Evolutionary conservation across 2,888 invertebrate genomes (phyloP), one percentile per base, ranked within the genome.

Genomic region (Mesochorus sp.): DNA sequence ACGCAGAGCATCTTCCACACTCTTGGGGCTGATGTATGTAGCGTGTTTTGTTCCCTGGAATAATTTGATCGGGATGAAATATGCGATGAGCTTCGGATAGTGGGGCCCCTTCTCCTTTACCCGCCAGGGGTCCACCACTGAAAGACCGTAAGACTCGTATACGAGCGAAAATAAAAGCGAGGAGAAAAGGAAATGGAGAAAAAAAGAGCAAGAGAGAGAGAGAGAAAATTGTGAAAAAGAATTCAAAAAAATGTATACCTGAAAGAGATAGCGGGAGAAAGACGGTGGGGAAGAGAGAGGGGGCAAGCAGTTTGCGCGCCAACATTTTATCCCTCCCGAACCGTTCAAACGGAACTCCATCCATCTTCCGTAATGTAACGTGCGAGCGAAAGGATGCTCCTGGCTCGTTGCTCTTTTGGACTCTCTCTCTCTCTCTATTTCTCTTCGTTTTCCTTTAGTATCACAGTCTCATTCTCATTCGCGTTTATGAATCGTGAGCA

Each of bases 61-160:
- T 85, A 86, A 86, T 86, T 86, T 85, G 84, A 84, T 86, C 84
- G 83, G 83, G 80, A 83, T 84, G 84, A 84, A 86, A 85, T 86
- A 85, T 85, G 84, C 85, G 85, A 86, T 85, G 84, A 83, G 83
- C 82, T 82, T 80, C 81, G 79, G 82, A 85, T 85, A 85, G 80
- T 80, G 80, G 71, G 26, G 80, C 81, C 81, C 81, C 81, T 19
- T 42, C 34, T 44, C 26, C 8, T 31, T 12, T 12, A 42, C 61
- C 44, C 34, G 57, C 37, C 68, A 53, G 57, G 57, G 49, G 64
- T 66, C 53, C 57, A 37, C 73, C 21, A 51, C 53, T 57, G 24
- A 55, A 57, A 34, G 12, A 37, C n/a, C 21, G 61, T 47, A 57
- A 28, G 21, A 57, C 21, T 26, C 34, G 26, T 51, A 61, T 21